Percentiles rank a stretch among this genome's conserved stretches.
Conservation (phyloP, 2,888 invertebrate species). For the Nebria brevicollis region DNA sequence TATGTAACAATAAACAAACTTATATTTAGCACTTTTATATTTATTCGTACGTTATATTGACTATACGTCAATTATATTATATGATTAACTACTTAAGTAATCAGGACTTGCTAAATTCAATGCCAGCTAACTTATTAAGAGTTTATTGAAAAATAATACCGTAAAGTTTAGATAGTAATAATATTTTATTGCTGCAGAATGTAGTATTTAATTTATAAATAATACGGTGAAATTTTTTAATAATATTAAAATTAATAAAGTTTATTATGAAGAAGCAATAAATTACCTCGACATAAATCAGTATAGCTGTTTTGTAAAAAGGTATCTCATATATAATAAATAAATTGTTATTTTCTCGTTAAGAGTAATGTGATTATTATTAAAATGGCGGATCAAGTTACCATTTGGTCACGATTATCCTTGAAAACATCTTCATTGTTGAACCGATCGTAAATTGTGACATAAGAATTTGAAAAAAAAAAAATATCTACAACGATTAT, state of each 20-base stretch:
- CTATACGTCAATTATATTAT: too few relatives aligned
- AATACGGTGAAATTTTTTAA: neutral
- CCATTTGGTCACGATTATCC: slow-evolving; percentile 36
- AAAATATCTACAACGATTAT: neutral
- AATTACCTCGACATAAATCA: neutral
- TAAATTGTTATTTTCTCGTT: slow-evolving; percentile 38
- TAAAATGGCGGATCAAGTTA: slow-evolving; percentile 32
- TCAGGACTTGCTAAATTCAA: too few relatives aligned
- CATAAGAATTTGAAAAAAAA: slow-evolving; percentile 17
- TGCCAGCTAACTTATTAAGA: too few relatives aligned
- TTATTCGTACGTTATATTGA: too few relatives aligned
- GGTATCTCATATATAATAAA: slow-evolving; percentile 13
- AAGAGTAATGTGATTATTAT: slow-evolving; percentile 29
- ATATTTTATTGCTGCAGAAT: neutral
- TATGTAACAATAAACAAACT: too few relatives aligned
- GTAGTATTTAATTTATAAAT: neutral
- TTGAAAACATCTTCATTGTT: slow-evolving; percentile 42
- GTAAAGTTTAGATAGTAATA: too few relatives aligned
- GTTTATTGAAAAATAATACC: too few relatives aligned
- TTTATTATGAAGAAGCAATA: neutral
- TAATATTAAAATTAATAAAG: neutral
- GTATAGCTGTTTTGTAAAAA: neutral
- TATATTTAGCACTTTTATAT: too few relatives aligned
- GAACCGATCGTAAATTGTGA: slow-evolving; percentile 34
- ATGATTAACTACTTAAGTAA: too few relatives aligned